Base-by-base conservation (phyloP, 2,113 vertebrate genomes). In the Lontra canadensis region DNA sequence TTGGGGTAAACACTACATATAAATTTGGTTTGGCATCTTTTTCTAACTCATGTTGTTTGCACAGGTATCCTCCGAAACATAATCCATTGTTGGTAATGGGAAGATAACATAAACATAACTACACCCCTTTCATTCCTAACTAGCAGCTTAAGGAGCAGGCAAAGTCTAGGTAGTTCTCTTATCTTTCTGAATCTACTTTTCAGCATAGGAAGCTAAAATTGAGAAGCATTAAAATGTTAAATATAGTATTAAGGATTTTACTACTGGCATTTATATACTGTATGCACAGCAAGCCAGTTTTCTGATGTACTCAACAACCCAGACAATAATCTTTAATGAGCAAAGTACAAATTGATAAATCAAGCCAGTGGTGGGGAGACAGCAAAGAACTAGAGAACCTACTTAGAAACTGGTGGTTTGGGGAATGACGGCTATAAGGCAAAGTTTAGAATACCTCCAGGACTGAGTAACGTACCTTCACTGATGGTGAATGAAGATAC, bases 171-270 rank as follows among this genome's bases (percentile, higher is more conserved):
- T 80, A 88, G 73, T 78, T 90, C 78, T 95, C 17, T 55, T 89
- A 47, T 57, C 39, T 92, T 95, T 97, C 74, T 91, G 26, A 97
- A 96, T 91, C 79, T 93, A 93, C 69, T 74, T 89, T 73, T 88
- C 44, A 83, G 20, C 8, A 17, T 85, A n/a, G 65, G 21, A 88
- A 67, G 57, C 85, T 87, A 83, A 93, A 92, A 83, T 90, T 90
- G 88, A 83, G 49, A 86, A 88, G 21, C 42, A 91, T 79, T 95
- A 92, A 92, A 93, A 95, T 93, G 65, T 71, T 92, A 97, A 90
- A 55, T 65, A 63, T 8, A 89, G 21, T 76, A 69, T 76, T 88
- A 57, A 86, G 18, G 44, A 85, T 63, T 90, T 44, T 81, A 74
- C 20, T 71, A 67, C 18, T 88, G 82, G 52, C 23, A 78, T 67